These are phyloP conservation scores for Eristalis arbustorum DNA, from an alignment of 2,888 invertebrate species.

Conservation along the genomic window DNA sequence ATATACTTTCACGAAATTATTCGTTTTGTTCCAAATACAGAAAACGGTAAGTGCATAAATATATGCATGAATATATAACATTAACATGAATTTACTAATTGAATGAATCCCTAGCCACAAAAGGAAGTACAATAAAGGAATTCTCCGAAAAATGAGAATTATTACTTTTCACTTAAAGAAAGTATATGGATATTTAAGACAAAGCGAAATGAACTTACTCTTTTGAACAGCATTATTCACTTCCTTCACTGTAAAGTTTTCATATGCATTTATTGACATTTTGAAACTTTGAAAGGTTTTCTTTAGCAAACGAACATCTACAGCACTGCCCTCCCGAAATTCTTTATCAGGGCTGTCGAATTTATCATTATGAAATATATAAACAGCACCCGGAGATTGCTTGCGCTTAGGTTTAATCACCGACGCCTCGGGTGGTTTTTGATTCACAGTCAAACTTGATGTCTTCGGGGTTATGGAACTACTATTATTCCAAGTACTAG, in stretches of 20 bases:
- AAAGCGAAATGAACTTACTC: slow-evolving; percentile 74
- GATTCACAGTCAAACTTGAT: not conserved
- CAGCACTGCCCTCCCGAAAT: slow-evolving; percentile 75
- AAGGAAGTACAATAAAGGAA: no score
- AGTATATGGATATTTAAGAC: not conserved
- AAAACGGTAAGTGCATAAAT: no score
- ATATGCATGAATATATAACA: no score
- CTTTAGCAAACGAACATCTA: slow-evolving; percentile 75
- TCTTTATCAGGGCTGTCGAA: slow-evolving; percentile 75
- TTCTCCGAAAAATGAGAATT: no score
- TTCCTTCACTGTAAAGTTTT: slow-evolving; percentile 75
- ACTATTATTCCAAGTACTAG: slow-evolving; percentile 29
- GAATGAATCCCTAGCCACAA: no score
- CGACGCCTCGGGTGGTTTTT: not conserved
- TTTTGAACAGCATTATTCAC: slow-evolving; percentile 74
- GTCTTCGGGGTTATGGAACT: slow-evolving; percentile 8
- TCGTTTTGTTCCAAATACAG: no score
- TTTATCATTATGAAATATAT: slow-evolving; percentile 77
- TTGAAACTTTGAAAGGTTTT: slow-evolving; percentile 74
- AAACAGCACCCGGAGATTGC: slow-evolving; percentile 75
- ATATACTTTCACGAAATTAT: no score
- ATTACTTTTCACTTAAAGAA: no score
- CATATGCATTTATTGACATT: slow-evolving; percentile 74
- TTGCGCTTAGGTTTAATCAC: slow-evolving; percentile 47
- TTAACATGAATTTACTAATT: no score